Percentiles rank a stretch among this genome's conserved stretches.
These are phyloP conservation scores for Parazoanthus atlanticus DNA, from an alignment of 92 coral and sea anemone species.

Conservation along the genomic window DNA sequence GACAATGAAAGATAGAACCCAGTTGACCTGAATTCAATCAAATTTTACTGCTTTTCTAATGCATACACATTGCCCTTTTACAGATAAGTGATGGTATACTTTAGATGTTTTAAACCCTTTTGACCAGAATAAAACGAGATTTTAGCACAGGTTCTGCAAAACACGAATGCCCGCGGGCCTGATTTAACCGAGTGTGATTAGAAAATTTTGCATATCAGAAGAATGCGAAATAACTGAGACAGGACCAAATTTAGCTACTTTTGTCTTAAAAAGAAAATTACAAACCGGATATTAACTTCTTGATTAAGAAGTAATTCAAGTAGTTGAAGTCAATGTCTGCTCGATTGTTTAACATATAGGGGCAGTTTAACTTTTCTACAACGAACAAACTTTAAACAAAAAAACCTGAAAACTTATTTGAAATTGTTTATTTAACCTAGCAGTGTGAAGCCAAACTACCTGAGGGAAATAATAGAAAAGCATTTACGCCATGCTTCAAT, in stretches of 20 bases:
- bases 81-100: neutral
- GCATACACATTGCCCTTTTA: slow-evolving; percentile 8
- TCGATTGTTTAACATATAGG: slow-evolving; percentile 30
- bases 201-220: slow-evolving; percentile 64
- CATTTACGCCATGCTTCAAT: neutral
- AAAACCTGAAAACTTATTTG: slow-evolving; percentile 24
- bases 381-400: slow-evolving; percentile 20
- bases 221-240: slow-evolving; percentile 51
- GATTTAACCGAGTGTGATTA: slow-evolving; percentile 43
- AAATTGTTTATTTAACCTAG: slow-evolving; percentile 31
- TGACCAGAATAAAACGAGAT: slow-evolving; percentile 1
- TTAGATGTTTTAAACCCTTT: slow-evolving; percentile 9
- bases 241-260: slow-evolving; percentile 33
- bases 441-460: slow-evolving; percentile 20
- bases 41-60: slow-evolving; percentile 17
- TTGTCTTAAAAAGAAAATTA: slow-evolving; percentile 37
- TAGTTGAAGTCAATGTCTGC: slow-evolving; percentile 2
- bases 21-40: slow-evolving; percentile 46
- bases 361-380: slow-evolving; percentile 33
- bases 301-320: slow-evolving; percentile 33
- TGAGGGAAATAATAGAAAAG: neutral
- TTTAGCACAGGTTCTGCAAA: slow-evolving; percentile 36
- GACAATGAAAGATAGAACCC: slow-evolving; percentile 24
- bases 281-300: slow-evolving; percentile 33
- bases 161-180: slow-evolving; percentile 36